These are phyloP conservation scores for Sebastes hubbsi DNA, from an alignment of 2,797 vertebrate genomes.

Conservation along the genomic window DNA sequence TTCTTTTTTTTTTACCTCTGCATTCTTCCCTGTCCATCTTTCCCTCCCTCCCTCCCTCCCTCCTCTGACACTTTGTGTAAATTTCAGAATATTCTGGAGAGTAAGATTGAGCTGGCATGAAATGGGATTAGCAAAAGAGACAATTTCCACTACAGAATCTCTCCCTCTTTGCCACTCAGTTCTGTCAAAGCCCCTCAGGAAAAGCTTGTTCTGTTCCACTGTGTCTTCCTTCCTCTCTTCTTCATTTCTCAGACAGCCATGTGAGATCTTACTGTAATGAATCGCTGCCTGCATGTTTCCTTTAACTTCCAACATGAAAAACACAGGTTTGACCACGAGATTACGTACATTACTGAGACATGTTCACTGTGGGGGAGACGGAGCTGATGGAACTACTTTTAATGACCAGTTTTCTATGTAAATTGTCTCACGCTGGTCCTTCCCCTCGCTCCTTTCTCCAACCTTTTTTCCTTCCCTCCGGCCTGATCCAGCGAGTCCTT, in stretches of 20 bases:
- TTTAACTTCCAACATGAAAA: background rate
- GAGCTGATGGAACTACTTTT: background rate
- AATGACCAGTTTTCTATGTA: background rate
- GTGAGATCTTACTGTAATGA: background rate
- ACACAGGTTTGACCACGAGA: background rate
- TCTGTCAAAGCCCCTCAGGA: constrained; percentile 33
- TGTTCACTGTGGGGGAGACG: background rate
- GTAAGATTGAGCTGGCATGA: constrained; percentile 75
- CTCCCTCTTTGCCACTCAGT: constrained; percentile 36
- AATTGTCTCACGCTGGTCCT: background rate
- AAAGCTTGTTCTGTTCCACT: constrained; percentile 9
- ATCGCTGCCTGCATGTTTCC: background rate
- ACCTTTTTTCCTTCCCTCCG: background rate
- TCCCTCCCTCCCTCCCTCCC: background rate
- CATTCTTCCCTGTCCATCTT: background rate
- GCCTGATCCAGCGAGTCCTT: background rate
- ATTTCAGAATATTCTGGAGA: constrained; percentile 68
- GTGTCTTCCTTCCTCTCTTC: background rate
- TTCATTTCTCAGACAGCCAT: constrained; percentile 7
- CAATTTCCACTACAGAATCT: constrained; percentile 72
- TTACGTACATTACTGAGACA: background rate
- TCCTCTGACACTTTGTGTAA: constrained; percentile 46
- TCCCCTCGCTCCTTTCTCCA: background rate
- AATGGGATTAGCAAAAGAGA: constrained; percentile 80
- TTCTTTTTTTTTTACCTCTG: background rate